Evolutionary conservation across 2,888 invertebrate species (phyloP), one percentile per base, ranked within the genome.

Genomic region (Celastrina argiolus): DNA sequence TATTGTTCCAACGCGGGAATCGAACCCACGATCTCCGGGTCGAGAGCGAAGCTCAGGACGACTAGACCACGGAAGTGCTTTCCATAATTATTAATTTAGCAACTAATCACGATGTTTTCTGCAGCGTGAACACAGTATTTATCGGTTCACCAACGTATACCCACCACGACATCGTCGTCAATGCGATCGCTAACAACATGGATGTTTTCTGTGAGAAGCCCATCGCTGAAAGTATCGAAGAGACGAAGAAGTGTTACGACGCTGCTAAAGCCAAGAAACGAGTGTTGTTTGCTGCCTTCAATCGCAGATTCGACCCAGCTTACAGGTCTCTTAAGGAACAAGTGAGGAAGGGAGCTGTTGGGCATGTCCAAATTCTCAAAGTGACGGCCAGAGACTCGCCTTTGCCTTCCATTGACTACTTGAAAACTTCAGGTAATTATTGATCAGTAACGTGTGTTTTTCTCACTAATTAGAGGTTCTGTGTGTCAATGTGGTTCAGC

Each of bases 181-280:
- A 85, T 68, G 88, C 93, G 1, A 80, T 94, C 51, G 81, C 87
- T 10, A 84, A 88, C 66, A 88, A 92, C 69, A 95, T 94, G 76
- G 92, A 93, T 22, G 94, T 95, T 0, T 94, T 94, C 78, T 94
- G 94, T 73, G 95, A 95, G 79, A 95, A 95, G 74, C 95, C 95
- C 0, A 92, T 95, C 10, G 93, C 94, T 0, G 92, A 93, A 73
- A 86, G 88, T 68, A 82, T 88, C 2, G 83, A 87, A 31, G 88
- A 92, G 8, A 92, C 93, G 0, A 84, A 83, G 69, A 90, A 85
- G 67, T 94, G 94, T 73, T 94, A 93, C 75, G 91, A 93, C 56
- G 81, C 88, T 0, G 94, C 95, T 0, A 87, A 88, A 66, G 82
- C 90, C 63, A 86, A 87, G 34, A 91, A 92, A 1, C 89, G 87